Percentiles rank a stretch among this genome's conserved stretches.
Conservation (phyloP, 2,888 invertebrate genomes). For the Apoderus coryli region DNA sequence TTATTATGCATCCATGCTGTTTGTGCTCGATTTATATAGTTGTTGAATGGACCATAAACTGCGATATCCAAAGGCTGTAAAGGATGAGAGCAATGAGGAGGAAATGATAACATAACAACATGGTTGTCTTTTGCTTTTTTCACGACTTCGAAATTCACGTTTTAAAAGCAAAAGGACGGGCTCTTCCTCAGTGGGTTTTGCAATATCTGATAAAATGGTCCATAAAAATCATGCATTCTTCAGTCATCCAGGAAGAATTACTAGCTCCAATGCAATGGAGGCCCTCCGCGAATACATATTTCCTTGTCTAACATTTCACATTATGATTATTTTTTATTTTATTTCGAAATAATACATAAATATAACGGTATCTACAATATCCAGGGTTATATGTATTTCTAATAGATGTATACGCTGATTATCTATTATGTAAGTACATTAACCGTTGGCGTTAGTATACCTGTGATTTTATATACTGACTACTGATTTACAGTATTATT, state of each 20-base stretch:
- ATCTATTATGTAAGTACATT: too few species aligned
- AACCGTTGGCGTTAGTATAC: too few species aligned
- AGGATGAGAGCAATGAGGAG: constrained; percentile 3
- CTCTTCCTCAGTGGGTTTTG: too few species aligned
- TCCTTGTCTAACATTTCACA: too few species aligned
- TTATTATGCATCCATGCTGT: constrained; percentile 11
- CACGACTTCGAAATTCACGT: neutral
- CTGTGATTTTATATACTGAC: too few species aligned
- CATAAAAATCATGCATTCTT: neutral
- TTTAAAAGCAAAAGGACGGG: neutral
- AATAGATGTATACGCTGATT: too few species aligned
- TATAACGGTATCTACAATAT: too few species aligned
- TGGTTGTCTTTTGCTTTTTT: neutral
- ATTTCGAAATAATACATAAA: too few species aligned
- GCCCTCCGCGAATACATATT: constrained; percentile 4
- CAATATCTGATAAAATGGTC: constrained; percentile 1
- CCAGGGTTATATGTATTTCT: too few species aligned
- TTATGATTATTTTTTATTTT: too few species aligned
- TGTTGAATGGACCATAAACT: constrained; percentile 9
- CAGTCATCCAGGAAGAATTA: neutral
- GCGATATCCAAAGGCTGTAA: constrained; percentile 9
- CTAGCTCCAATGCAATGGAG: constrained; percentile 6
- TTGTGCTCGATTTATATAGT: constrained; percentile 8
- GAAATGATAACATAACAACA: constrained; percentile 5
- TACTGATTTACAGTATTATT: too few species aligned